These are phyloP conservation scores for Hemiprocne comata DNA, from an alignment of 2,113 vertebrate species.

Conservation along the genomic window DNA sequence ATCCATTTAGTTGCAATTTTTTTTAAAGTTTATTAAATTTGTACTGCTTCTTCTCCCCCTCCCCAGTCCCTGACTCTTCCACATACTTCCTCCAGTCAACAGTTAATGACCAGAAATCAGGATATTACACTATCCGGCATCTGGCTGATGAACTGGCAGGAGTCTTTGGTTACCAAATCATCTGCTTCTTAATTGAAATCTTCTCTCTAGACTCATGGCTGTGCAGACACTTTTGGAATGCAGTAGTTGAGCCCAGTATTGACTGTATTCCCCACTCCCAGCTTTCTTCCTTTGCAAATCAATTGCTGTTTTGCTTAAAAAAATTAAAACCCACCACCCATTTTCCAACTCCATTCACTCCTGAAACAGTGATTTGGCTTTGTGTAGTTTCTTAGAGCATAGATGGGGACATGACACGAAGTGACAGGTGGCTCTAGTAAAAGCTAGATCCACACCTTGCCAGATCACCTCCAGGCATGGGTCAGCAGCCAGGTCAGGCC, in stretches of 20 bases:
- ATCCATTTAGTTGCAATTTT: background rate
- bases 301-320: too few species aligned
- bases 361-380: background rate
- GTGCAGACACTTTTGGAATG: conserved; percentile 79
- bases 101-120: conserved; percentile 79
- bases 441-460: background rate
- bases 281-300: conserved; percentile 68
- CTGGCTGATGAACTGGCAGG: conserved; percentile 73
- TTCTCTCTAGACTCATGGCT: conserved; percentile 61
- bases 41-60: background rate
- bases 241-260: conserved; percentile 80
- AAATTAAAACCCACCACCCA: background rate
- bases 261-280: conserved; percentile 71
- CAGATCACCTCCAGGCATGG: background rate
- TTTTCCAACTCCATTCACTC: background rate
- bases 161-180: conserved; percentile 50
- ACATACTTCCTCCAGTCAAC: conserved; percentile 45
- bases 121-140: conserved; percentile 78
- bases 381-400: background rate
- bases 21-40: conserved; percentile 41
- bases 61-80: background rate
- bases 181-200: conserved; percentile 80
- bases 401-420: background rate
- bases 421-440: accelerated
- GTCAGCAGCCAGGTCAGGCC: background rate